These are phyloP conservation scores for Stigmatopora nigra DNA, from an alignment of 2,113 vertebrate genomes.

Conservation along the genomic window DNA sequence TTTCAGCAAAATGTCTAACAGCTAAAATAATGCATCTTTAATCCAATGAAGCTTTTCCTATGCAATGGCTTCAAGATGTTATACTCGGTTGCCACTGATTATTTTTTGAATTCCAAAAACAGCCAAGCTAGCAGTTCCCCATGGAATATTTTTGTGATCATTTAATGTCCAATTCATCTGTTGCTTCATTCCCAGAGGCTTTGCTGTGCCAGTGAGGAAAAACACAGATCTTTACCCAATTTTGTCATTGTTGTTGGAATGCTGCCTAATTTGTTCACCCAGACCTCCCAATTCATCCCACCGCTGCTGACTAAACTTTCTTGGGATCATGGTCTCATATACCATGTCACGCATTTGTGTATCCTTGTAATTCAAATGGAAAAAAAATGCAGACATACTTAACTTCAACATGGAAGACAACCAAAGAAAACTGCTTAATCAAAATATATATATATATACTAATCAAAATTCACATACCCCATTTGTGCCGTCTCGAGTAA, in stretches of 20 bases:
- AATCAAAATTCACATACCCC: slow-evolving; percentile 6
- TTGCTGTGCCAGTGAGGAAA: slow-evolving; percentile 49
- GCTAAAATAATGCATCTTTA: slow-evolving; percentile 51
- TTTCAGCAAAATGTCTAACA: slow-evolving; percentile 42
- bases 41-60: slow-evolving; percentile 55
- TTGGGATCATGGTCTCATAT: not conserved
- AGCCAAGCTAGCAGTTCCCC: slow-evolving; percentile 55
- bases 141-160: slow-evolving; percentile 56
- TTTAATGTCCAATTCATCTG: slow-evolving; percentile 36
- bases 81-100: slow-evolving; percentile 24
- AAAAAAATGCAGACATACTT: not conserved
- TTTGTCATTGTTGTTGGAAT: slow-evolving; percentile 47
- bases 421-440: not conserved
- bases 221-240: slow-evolving; percentile 41
- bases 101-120: slow-evolving; percentile 44
- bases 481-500: slow-evolving; percentile 20
- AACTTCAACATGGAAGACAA: not conserved
- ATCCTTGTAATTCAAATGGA: not conserved
- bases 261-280: slow-evolving; percentile 24
- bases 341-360: not conserved
- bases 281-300: slow-evolving; percentile 18
- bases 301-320: slow-evolving; percentile 3
- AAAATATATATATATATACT: too few relatives aligned
- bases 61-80: slow-evolving; percentile 69
- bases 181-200: slow-evolving; percentile 32